Percentiles rank a stretch among this genome's conserved stretches.
phyloP scores from a whole-genome alignment of 1,140 invertebrate genomes.

The Frieseomelitta varia region DNA sequence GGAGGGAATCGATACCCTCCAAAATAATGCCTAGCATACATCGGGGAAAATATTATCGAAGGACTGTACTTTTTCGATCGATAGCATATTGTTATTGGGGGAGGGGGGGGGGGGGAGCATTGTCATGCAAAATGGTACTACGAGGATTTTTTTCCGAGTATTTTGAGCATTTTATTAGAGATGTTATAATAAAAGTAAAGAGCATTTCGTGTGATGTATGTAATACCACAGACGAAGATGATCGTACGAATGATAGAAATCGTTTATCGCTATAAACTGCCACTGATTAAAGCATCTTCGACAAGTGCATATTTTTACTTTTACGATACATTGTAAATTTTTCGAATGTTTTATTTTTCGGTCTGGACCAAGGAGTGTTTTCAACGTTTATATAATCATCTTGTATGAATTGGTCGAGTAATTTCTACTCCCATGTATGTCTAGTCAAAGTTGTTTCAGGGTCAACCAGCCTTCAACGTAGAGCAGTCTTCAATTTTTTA shows the following conservation, averaged over 20 bases:
- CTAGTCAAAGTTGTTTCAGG: conserved; percentile 26
- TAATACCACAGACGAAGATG: conserved; percentile 33
- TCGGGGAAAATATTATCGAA: conserved; percentile 31
- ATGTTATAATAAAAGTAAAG: conserved; percentile 31
- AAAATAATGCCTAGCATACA: conserved; percentile 39
- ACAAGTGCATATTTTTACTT: conserved; percentile 50
- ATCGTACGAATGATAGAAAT: conserved; percentile 13
- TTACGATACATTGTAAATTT: conserved; percentile 18
- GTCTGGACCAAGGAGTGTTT: conserved; percentile 49
- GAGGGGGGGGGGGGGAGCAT: background rate
- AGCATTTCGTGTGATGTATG: conserved; percentile 40
- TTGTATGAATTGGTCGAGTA: background rate
- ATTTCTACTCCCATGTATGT: conserved; percentile 41
- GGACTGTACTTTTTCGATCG: conserved; percentile 25
- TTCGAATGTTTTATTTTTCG: conserved; percentile 18
- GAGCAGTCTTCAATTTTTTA: conserved; percentile 38
- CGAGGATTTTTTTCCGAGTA: conserved; percentile 48
- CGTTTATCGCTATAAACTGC: background rate
- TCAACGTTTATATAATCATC: conserved; percentile 4
- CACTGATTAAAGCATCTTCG: conserved; percentile 30
- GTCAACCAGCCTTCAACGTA: conserved; percentile 40
- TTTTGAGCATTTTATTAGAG: conserved; percentile 54
- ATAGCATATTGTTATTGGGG: conserved; percentile 33
- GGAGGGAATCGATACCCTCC: conserved; percentile 29
- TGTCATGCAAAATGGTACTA: conserved; percentile 40